Base-by-base conservation (phyloP, 2,888 invertebrate species). In the Liopterus haemorrhoidalis region DNA sequence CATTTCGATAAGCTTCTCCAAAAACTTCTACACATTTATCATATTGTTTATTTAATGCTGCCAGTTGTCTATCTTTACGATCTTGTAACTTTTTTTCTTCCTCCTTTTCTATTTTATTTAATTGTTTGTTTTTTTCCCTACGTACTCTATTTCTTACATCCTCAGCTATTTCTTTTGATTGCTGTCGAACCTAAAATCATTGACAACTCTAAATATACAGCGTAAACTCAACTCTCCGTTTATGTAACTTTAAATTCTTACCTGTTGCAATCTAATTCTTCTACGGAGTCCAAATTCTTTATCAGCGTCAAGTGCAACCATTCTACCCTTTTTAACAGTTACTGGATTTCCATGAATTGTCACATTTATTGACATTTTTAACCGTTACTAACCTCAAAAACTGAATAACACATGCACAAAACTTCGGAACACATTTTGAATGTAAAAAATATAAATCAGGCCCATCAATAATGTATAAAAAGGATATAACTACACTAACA, bases 231-330 rank as follows among this genome's bases (percentile, higher is more conserved):
- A n/a, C n/a, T 41, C 3, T n/a, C n/a, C 12, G 36, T 12, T 11
- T 35, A 30, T 41, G 9, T n/a, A 11, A 20, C 21, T 9, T 5
- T 39, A 4, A 2, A 41, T 8, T 53, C 54, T 53, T 61, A 80
- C 81, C 71, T 81, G 79, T 58, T 77, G 71, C 45, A 80, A 59
- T 51, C 81, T 73, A 59, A 77, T 70, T 53, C 74, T 70, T 38
- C 78, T 70, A 44, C 78, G 71, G 54, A 72, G 72, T 45, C 75
- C 71, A 52, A 74, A 73, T 55, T 75, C 74, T 59, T 73, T 73
- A 52, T 76, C 72, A 3, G 71, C 60, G 63, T 78, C 76, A 1
- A 66, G 61, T 1, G 74, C 61, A 16, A 74, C 64, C 66, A 72
- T 67, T 64, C 68, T 71, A 28, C 71, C 69, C 19, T 65, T 62